Evolutionary conservation across 2,797 vertebrate species (phyloP).

Genomic region (Melanotaenia boesemani): DNA sequence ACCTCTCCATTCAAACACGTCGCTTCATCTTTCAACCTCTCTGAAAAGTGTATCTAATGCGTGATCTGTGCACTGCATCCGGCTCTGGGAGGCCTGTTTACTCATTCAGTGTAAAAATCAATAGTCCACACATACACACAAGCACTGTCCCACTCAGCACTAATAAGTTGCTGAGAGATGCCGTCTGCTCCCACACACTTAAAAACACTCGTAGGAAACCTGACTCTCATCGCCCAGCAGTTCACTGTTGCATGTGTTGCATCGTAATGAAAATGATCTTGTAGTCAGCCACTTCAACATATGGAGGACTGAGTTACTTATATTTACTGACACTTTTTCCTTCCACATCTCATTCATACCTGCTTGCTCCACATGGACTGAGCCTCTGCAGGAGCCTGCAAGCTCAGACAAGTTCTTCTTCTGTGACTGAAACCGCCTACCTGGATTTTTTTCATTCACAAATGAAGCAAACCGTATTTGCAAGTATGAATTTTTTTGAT

Average conservation of each 20-base stretch:
- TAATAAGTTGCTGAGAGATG: conserved; percentile 56
- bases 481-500: conserved; percentile 1
- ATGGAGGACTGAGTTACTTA: no score
- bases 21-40: background rate
- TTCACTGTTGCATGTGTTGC: background rate
- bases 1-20: background rate
- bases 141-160: conserved; percentile 40
- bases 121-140: conserved; percentile 40
- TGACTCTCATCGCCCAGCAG: conserved; percentile 14
- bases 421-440: background rate
- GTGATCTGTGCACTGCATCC: conserved; percentile 34
- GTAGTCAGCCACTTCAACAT: background rate
- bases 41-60: background rate
- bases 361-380: background rate
- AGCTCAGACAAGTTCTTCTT: no score
- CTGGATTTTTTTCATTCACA: conserved; percentile 1
- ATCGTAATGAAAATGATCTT: conserved; percentile 2
- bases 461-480: background rate
- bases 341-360: background rate
- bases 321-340: no score
- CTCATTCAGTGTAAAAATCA: conserved; percentile 39
- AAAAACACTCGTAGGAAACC: conserved; percentile 20
- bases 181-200: conserved; percentile 39
- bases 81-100: conserved; percentile 34
- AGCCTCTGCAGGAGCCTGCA: background rate